These are phyloP conservation scores for Apistogramma diplotaenia DNA, from an alignment of 2,113 vertebrate genomes.

Conservation along the genomic window DNA sequence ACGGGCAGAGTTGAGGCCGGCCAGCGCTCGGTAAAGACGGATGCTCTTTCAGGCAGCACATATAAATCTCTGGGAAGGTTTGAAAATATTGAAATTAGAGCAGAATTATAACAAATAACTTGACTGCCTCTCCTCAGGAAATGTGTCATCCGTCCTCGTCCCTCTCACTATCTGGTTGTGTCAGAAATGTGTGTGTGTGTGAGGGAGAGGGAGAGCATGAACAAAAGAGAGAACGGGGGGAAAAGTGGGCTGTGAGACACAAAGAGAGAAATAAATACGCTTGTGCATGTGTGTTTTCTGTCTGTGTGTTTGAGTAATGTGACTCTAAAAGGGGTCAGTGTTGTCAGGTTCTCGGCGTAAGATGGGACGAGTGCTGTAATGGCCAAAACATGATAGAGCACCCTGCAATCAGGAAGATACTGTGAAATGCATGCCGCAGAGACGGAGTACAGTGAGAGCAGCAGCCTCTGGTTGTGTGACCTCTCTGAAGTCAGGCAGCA, in stretches of 20 bases:
- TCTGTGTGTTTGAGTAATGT: slow-evolving; percentile 12
- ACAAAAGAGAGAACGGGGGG: not conserved
- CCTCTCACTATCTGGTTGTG: slow-evolving; percentile 23
- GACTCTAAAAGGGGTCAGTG: slow-evolving; percentile 34
- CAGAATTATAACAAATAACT: slow-evolving; percentile 73
- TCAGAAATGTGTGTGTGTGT: slow-evolving; percentile 20
- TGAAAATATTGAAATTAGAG: slow-evolving; percentile 75
- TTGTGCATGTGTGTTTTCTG: slow-evolving; percentile 8
- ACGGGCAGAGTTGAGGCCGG: slow-evolving; percentile 32
- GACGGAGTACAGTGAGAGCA: slow-evolving; percentile 8
- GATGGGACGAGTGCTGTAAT: slow-evolving; percentile 11
- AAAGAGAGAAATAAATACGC: not conserved
- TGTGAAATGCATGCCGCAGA: slow-evolving; percentile 17
- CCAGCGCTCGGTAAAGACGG: slow-evolving; percentile 60
- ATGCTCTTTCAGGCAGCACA: slow-evolving; percentile 53
- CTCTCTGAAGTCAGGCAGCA: slow-evolving; percentile 12
- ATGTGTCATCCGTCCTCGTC: slow-evolving; percentile 36
- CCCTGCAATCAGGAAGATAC: slow-evolving; percentile 4
- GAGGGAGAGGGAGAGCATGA: rapidly evolving
- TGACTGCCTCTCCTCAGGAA: slow-evolving; percentile 28
- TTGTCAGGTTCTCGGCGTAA: slow-evolving; percentile 15
- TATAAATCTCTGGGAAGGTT: slow-evolving; percentile 67
- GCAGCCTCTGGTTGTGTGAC: slow-evolving; percentile 25
- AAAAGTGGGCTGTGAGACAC: not conserved
- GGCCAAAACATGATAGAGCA: slow-evolving; percentile 28